These are phyloP conservation scores for Gallinago jamesoni DNA, from an alignment of 2,113 vertebrate genomes.

Conservation along the genomic window DNA sequence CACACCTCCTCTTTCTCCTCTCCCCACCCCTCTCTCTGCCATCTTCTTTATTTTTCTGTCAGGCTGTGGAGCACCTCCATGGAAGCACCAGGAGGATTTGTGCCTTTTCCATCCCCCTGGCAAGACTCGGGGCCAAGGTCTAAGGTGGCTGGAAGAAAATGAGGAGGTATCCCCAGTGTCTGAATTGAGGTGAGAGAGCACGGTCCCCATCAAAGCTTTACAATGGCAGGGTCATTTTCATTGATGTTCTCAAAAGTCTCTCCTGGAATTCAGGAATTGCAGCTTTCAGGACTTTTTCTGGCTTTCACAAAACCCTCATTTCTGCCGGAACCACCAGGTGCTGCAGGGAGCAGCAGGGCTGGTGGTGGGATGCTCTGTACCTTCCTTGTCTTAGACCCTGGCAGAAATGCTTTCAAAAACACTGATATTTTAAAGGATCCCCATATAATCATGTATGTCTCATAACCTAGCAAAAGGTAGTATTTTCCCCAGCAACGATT, in stretches of 20 bases:
- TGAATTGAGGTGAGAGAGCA: background rate
- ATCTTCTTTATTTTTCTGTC: background rate
- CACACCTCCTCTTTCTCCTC: background rate
- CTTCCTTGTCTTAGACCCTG: background rate
- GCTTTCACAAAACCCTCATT: background rate
- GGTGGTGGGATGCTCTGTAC: background rate
- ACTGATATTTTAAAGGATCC: background rate
- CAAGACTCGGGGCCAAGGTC: background rate
- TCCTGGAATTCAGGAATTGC: background rate
- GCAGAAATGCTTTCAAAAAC: background rate
- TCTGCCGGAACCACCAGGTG: background rate
- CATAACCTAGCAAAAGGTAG: background rate
- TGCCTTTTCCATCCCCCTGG: background rate
- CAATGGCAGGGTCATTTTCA: background rate
- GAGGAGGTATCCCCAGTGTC: background rate
- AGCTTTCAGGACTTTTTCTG: background rate
- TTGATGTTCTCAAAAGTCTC: background rate
- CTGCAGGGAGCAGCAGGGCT: background rate
- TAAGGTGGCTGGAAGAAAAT: background rate
- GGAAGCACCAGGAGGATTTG: background rate
- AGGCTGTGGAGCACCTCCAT: background rate
- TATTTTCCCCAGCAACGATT: background rate
- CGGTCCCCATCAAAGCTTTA: background rate
- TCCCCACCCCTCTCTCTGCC: background rate
- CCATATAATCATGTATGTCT: fast-evolving